These are phyloP conservation scores for Oreochromis spilurus DNA, from an alignment of 2,113 vertebrate genomes.

Conservation along the genomic window DNA sequence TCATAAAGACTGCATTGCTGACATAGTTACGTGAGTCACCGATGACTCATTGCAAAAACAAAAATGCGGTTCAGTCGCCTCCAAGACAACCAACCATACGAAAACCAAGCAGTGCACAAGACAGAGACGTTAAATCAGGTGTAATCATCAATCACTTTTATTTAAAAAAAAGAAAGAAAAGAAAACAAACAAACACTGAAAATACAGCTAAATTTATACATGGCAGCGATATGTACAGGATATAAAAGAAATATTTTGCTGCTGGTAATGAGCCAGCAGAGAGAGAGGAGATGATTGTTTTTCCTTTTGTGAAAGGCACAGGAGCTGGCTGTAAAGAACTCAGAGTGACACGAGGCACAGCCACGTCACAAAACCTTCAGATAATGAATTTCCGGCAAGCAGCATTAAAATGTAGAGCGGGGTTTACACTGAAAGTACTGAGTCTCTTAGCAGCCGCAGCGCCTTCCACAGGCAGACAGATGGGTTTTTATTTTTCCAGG, in stretches of 20 bases:
- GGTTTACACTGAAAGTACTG: background rate
- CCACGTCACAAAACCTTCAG: background rate
- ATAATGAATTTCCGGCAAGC: background rate
- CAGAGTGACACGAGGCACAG: background rate
- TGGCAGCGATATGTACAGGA: slow-evolving; percentile 65
- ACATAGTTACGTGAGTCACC: background rate
- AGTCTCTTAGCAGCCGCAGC: background rate
- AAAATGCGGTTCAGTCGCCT: background rate
- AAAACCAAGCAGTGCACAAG: background rate
- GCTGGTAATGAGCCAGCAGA: background rate
- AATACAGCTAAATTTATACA: slow-evolving; percentile 65
- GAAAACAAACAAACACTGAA: slow-evolving; percentile 36
- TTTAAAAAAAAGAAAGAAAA: slow-evolving; percentile 9
- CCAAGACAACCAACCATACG: background rate
- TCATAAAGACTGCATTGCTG: background rate
- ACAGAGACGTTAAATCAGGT: background rate
- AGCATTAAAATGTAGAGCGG: background rate
- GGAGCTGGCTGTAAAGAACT: background rate
- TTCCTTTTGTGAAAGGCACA: slow-evolving; percentile 35
- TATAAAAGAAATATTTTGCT: slow-evolving; percentile 48
- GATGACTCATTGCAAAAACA: background rate
- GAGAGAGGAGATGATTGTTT: background rate
- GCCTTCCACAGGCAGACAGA: background rate
- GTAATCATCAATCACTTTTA: slow-evolving; percentile 38
- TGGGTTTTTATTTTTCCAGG: background rate